A percentile compares a stretch with the other conserved stretches of the same genome.
Conservation (phyloP, 1,140 invertebrate genomes). For the Phymastichus coffea region DNA sequence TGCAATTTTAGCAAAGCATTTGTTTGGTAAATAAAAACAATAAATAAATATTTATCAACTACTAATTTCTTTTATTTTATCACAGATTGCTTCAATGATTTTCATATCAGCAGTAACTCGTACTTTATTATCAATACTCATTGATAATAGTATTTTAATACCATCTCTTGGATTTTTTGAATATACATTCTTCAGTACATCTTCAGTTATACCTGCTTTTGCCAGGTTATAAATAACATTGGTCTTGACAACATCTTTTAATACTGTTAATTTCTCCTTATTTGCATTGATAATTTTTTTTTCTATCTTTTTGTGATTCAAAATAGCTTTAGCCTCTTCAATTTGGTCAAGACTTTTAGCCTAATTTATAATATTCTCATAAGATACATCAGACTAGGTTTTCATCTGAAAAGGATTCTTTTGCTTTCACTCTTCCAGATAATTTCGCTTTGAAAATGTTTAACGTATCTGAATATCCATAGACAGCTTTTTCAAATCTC, state of each 20-base stretch:
- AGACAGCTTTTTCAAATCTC: not conserved
- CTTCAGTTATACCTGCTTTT: not conserved
- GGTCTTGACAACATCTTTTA: no score
- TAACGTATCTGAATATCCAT: not conserved
- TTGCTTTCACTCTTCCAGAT: not conserved
- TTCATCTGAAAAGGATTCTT: not conserved
- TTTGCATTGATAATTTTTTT: not conserved
- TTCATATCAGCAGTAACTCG: not conserved
- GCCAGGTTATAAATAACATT: not conserved
- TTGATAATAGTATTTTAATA: not conserved
- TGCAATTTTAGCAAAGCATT: no score
- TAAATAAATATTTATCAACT: no score
- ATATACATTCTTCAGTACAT: not conserved
- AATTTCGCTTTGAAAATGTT: not conserved
- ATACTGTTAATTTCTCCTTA: no score
- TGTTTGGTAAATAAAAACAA: no score
- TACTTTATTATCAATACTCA: not conserved
- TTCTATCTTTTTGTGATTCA: not conserved
- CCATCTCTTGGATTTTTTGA: not conserved
- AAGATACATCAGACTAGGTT: not conserved
- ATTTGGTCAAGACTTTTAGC: not conserved
- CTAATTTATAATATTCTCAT: not conserved
- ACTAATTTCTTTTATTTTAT: not conserved
- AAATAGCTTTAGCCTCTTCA: no score
- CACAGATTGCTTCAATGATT: not conserved